Conservation (phyloP, 2,113 vertebrate species). For the Casuarius casuarius region DNA sequence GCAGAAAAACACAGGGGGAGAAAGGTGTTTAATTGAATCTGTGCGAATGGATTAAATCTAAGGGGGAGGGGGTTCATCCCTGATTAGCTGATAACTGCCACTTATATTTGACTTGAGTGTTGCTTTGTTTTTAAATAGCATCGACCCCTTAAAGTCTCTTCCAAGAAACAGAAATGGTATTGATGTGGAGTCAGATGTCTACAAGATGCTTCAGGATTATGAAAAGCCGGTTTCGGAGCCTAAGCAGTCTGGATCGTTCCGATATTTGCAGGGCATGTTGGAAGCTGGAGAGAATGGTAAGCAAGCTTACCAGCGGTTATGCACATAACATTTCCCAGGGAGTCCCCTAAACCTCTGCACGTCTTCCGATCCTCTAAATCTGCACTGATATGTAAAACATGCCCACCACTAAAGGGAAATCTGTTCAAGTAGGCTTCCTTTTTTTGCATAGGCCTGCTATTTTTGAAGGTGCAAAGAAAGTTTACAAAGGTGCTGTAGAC, state of each 20-base stretch:
- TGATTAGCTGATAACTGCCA: not conserved
- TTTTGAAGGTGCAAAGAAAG: not conserved
- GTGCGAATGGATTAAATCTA: not conserved
- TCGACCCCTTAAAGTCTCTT: conserved; percentile 79
- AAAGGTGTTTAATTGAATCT: not conserved
- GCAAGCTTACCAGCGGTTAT: not conserved
- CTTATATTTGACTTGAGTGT: not conserved
- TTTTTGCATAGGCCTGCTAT: not conserved
- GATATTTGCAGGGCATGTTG: conserved; percentile 94
- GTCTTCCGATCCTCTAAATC: too few species aligned
- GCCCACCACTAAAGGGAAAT: too few species aligned
- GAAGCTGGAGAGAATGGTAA: conserved; percentile 93
- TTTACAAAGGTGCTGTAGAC: not conserved
- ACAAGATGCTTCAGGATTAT: conserved; percentile 95
- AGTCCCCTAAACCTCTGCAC: not conserved
- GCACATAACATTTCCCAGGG: accelerated
- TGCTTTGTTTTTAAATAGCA: conserved; percentile 73
- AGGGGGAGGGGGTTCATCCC: not conserved
- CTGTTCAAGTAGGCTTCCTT: not conserved
- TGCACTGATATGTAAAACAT: too few species aligned
- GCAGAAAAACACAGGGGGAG: not conserved
- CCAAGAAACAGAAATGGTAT: conserved; percentile 81
- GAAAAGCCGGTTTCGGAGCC: conserved; percentile 85
- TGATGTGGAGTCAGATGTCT: conserved; percentile 91
- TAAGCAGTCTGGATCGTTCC: conserved; percentile 97